Conservation (phyloP, 1,140 invertebrate genomes). For the Drosophila carrolli region DNA sequence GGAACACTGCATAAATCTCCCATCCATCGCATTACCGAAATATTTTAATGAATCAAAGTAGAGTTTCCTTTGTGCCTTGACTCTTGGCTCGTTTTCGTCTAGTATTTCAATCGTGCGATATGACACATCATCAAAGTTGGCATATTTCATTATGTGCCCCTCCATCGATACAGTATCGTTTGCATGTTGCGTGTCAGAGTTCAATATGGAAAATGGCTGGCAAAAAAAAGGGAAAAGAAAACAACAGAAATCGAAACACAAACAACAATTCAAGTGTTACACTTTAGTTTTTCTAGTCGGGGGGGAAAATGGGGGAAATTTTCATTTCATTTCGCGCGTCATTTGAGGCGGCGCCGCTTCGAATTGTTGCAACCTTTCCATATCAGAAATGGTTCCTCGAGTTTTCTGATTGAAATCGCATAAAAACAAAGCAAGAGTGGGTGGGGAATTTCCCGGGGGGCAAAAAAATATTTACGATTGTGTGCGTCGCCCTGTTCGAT, state of each 20-base stretch:
- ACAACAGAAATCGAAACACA: slow-evolving; percentile 62
- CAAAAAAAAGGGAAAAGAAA: slow-evolving; percentile 13
- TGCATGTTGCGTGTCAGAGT: slow-evolving; percentile 75
- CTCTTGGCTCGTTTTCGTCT: slow-evolving; percentile 22
- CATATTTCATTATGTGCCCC: slow-evolving; percentile 70
- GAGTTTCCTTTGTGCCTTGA: neutral
- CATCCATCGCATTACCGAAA: slow-evolving; percentile 61
- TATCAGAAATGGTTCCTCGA: slow-evolving; percentile 36
- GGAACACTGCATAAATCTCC: slow-evolving; percentile 32
- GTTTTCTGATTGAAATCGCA: slow-evolving; percentile 75
- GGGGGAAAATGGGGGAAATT: slow-evolving; percentile 38
- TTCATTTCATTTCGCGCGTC: slow-evolving; percentile 81
- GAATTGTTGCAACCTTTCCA: slow-evolving; percentile 66
- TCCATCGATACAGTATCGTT: slow-evolving; percentile 49
- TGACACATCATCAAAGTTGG: slow-evolving; percentile 80
- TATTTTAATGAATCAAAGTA: slow-evolving; percentile 71
- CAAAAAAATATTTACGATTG: slow-evolving; percentile 48
- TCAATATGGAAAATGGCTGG: slow-evolving; percentile 60
- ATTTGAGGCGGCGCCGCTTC: slow-evolving; percentile 76
- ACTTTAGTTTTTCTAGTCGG: slow-evolving; percentile 55
- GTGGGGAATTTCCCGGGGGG: neutral
- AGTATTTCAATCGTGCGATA: slow-evolving; percentile 73
- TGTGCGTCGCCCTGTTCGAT: slow-evolving; percentile 39
- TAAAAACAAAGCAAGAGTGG: slow-evolving; percentile 59
- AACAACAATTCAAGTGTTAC: slow-evolving; percentile 78